Conservation (phyloP, 2,113 vertebrate genomes). For the Psammodynastes pulverulentus region DNA sequence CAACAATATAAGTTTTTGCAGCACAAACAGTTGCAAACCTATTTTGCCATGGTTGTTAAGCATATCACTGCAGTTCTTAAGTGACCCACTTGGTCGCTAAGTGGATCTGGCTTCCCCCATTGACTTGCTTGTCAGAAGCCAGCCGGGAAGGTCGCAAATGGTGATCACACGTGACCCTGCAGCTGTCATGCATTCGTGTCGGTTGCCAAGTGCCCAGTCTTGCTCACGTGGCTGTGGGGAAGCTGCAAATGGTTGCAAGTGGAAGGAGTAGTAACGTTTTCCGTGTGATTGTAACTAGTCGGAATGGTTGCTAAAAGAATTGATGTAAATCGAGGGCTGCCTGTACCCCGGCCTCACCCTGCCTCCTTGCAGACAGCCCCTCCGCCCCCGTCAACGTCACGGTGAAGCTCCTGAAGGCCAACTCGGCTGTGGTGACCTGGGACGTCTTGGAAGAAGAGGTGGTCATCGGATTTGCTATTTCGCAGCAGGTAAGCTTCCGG, state of each 20-base stretch:
- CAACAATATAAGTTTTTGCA: background rate
- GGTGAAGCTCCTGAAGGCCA: constrained; percentile 89
- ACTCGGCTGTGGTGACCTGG: constrained; percentile 93
- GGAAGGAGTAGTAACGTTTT: background rate
- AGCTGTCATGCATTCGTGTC: too few species aligned
- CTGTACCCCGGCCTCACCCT: constrained; percentile 27
- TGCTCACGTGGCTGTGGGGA: background rate
- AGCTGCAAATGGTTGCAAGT: background rate
- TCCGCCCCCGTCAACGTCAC: constrained; percentile 95
- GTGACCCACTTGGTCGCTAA: background rate
- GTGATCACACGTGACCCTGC: background rate
- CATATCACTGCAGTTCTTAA: background rate
- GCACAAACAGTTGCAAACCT: too few species aligned
- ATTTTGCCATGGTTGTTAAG: background rate
- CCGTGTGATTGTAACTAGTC: fast-evolving
- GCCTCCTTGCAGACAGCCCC: constrained; percentile 79
- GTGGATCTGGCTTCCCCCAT: background rate
- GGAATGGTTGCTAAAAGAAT: background rate
- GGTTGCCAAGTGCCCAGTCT: too few species aligned
- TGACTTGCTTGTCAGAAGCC: background rate
- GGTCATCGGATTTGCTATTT: constrained; percentile 95
- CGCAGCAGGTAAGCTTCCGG: constrained; percentile 83
- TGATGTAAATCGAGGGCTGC: background rate
- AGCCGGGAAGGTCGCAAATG: too few species aligned
- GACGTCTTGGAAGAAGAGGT: constrained; percentile 92